Base-by-base conservation (phyloP, 2,888 invertebrate genomes). In the Branchipolynoe longqiensis region DNA sequence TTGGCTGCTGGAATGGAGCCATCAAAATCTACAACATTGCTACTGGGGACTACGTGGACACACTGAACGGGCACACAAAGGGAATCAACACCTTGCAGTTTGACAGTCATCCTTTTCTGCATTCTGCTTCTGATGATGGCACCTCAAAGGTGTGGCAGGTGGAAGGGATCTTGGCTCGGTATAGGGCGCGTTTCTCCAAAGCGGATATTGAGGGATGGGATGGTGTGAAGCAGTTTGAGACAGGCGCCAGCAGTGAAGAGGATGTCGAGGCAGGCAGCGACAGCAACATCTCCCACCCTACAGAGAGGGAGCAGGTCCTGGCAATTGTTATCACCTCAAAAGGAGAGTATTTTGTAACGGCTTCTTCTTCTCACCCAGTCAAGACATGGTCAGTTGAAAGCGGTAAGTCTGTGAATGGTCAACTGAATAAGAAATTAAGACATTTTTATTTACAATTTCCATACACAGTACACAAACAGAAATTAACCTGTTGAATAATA, bases 391-490 rank as follows among this genome's bases (percentile, higher is more conserved):
- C 85, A 48, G 40, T 73, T n/a, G 73, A 88, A 25, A 84, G 85
- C 38, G 88, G 88, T 87, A 48, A 78, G 87, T 48, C 22, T 58
- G 8, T n/a, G n/a, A n/a, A n/a, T n/a, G n/a, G n/a, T n/a, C n/a
- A n/a, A n/a, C n/a, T n/a, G n/a, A n/a, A n/a, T n/a, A n/a, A n/a
- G n/a, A n/a, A n/a, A n/a, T n/a, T n/a, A n/a, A n/a, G n/a, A n/a
- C n/a, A n/a, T n/a, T n/a, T n/a, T n/a, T n/a, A n/a, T n/a, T n/a
- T n/a, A n/a, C n/a, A n/a, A n/a, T n/a, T n/a, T n/a, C n/a, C n/a
- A n/a, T n/a, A n/a, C n/a, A n/a, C n/a, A n/a, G n/a, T n/a, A n/a
- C n/a, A n/a, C n/a, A n/a, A n/a, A n/a, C n/a, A n/a, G n/a, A n/a
- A n/a, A n/a, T n/a, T n/a, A n/a, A n/a, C n/a, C n/a, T n/a, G n/a